phyloP scores from a whole-genome alignment of 2,888 invertebrate genomes.

The Cotesia congregata region DNA sequence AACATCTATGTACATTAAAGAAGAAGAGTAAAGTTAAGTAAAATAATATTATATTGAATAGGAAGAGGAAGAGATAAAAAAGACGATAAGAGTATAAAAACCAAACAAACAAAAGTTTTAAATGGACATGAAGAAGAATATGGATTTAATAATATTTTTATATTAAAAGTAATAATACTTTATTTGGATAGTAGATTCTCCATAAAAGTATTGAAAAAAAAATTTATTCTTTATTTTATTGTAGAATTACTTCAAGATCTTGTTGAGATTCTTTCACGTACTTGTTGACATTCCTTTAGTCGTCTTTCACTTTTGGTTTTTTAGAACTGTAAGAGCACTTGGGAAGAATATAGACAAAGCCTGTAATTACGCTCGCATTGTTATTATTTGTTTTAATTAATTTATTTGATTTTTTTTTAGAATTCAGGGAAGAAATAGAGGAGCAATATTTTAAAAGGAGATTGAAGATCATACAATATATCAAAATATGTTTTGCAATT shows the following conservation, averaged over 20 bases:
- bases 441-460: no score
- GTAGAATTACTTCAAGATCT: background rate
- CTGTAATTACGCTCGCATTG: background rate
- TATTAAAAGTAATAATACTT: background rate
- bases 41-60: background rate
- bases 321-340: background rate
- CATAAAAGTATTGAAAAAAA: background rate
- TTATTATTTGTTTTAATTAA: background rate
- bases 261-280: background rate
- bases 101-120: background rate
- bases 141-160: background rate
- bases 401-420: background rate
- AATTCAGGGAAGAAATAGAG: background rate
- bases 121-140: background rate
- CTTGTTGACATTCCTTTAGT: conserved; percentile 1
- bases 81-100: background rate
- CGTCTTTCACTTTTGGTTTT: background rate
- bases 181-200: background rate
- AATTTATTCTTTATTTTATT: background rate
- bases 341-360: background rate
- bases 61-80: background rate
- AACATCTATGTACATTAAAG: no score
- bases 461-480: no score
- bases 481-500: no score
- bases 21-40: background rate